Percentiles rank a stretch among this genome's conserved stretches.
phyloP scores from a whole-genome alignment of 2,888 invertebrate species.

The Aricia artaxerxes region DNA sequence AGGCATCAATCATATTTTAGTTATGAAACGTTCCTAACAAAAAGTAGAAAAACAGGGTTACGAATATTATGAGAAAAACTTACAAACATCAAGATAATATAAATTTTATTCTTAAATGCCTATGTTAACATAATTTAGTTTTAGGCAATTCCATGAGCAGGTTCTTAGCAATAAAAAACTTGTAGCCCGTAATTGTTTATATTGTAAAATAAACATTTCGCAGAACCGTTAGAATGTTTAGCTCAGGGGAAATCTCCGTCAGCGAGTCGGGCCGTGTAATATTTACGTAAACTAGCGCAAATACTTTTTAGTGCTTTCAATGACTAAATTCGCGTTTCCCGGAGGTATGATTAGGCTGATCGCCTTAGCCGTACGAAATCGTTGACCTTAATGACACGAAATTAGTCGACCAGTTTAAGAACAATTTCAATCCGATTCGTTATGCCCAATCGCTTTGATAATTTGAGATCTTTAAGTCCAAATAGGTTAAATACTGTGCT shows the following conservation, averaged over 20 bases:
- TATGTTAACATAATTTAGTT: too few species aligned
- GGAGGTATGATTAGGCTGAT: neutral
- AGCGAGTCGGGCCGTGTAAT: neutral
- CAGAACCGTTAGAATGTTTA: neutral
- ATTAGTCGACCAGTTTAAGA: neutral
- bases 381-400: conserved; percentile 1
- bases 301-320: conserved; percentile 6
- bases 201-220: neutral
- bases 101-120: too few species aligned
- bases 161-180: neutral
- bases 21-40: neutral
- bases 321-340: conserved; percentile 4
- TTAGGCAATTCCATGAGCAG: too few species aligned
- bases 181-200: neutral
- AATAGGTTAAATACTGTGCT: neutral
- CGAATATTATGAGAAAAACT: neutral
- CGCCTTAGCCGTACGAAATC: neutral
- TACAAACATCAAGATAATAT: too few species aligned
- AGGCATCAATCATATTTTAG: neutral
- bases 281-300: neutral
- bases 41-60: neutral
- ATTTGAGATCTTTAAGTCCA: neutral
- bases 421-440: conserved; percentile 1
- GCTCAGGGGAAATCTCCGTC: conserved; percentile 10
- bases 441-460: neutral